phyloP scores from a whole-genome alignment of 2,797 vertebrate genomes.

The Sebastiscus albofasciatus region DNA sequence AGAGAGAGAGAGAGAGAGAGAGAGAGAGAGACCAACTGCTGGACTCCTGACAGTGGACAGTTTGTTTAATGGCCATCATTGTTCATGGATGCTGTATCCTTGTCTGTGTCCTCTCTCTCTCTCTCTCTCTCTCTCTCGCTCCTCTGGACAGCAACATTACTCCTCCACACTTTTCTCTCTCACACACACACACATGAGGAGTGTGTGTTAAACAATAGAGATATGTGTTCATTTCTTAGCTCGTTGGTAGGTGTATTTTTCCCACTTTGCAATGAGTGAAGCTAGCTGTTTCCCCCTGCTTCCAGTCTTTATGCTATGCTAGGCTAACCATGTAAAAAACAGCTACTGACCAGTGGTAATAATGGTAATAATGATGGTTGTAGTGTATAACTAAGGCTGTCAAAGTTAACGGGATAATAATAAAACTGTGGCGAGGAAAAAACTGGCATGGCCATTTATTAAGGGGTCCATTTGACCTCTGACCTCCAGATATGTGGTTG shows the following conservation, averaged over 20 bases:
- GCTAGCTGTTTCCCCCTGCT: not conserved
- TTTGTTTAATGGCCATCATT: slow-evolving; percentile 46
- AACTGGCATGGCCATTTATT: no score
- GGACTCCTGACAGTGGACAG: slow-evolving; percentile 3
- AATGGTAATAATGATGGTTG: no score
- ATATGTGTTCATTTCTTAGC: not conserved
- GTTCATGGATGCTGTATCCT: slow-evolving; percentile 39
- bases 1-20: not conserved
- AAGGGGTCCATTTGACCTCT: no score
- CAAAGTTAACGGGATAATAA: no score
- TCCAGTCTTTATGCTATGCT: not conserved
- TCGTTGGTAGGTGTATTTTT: not conserved
- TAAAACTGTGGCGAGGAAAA: no score
- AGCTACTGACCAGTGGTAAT: no score
- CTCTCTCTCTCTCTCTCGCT: not conserved
- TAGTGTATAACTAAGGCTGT: no score
- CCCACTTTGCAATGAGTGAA: not conserved
- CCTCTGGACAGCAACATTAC: not conserved
- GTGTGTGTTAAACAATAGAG: not conserved
- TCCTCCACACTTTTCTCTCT: not conserved
- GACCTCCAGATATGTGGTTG: no score
- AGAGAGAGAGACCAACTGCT: not conserved
- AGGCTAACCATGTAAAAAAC: not conserved
- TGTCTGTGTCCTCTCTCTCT: slow-evolving; percentile 27
- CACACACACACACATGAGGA: not conserved